Base-by-base conservation (phyloP, 2,888 invertebrate species). In the Meiosimyza platycephala region DNA sequence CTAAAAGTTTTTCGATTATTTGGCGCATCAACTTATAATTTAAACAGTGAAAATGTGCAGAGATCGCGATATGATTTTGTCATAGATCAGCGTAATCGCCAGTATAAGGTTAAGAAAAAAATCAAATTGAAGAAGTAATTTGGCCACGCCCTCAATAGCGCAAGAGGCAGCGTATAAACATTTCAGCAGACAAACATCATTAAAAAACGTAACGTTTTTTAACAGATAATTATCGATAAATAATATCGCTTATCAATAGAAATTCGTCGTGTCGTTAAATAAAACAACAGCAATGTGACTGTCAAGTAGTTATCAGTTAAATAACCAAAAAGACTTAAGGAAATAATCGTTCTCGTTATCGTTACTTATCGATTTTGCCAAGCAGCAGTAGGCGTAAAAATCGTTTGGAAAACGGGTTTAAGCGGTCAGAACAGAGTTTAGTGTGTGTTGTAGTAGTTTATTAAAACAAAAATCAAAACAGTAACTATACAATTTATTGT, bases 11-110 rank as follows among this genome's bases (percentile, higher is more conserved):
- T 84, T 74, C 84, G 84, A 79, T 80, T 85, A 81, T 83, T 86
- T 79, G 84, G 83, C 83, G 83, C 83, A 81, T 80, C 83, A 81
- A 83, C 82, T 82, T 83, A 81, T 82, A 82, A 84, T 82, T 84
- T 85, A 80, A 83, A 80, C 82, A 85, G 85, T 83, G 86, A 88
- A 87, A 86, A 88, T 88, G 88, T 88, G 88, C 87, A 87, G 87
- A 87, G 88, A 88, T 88, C 88, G 88, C 84, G 88, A 88, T 88
- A 88, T 88, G 88, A 85, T 82, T 85, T 86, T 81, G 86, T 83
- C 82, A 85, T 87, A 86, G 87, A 86, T 85, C 85, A 86, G 80
- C 85, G 86, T 75, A 85, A 86, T 82, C 85, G 86, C 73, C 86
- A 86, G 75, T 86, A 86, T 72, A 86, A 86, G 82, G 83, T 86